phyloP scores from a whole-genome alignment of 2,113 vertebrate species.

The Pterocles orientalis region DNA sequence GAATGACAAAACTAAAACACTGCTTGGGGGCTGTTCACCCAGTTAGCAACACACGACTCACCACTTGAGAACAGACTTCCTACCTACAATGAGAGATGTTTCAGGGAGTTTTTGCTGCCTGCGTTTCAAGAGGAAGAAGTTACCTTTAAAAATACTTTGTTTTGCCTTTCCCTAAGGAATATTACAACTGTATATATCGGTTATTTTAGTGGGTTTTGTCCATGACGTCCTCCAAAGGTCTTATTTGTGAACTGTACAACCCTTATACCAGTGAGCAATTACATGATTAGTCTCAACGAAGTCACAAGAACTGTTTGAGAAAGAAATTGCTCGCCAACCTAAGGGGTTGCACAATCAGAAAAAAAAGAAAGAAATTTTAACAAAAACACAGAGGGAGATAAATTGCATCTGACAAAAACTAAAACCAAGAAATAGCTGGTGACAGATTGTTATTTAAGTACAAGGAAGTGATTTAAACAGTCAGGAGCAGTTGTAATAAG shows the following conservation, averaged over 20 bases:
- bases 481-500: slow-evolving; percentile 55
- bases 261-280: background rate
- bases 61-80: background rate
- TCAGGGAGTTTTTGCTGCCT: background rate
- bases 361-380: background rate
- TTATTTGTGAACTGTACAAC: background rate
- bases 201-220: background rate
- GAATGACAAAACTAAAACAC: background rate
- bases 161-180: background rate
- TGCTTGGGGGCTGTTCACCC: background rate
- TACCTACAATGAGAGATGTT: background rate
- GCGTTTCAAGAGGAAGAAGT: background rate
- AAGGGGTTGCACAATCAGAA: slow-evolving; percentile 24
- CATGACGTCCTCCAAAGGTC: background rate
- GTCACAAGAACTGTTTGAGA: background rate
- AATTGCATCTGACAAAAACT: slow-evolving; percentile 43
- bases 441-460: slow-evolving; percentile 58
- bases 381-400: background rate
- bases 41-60: background rate
- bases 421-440: slow-evolving; percentile 35
- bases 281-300: background rate
- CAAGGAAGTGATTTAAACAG: slow-evolving; percentile 61
- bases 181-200: background rate
- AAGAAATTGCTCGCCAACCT: background rate
- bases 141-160: background rate